These are phyloP conservation scores for Drosophila neonasuta DNA, from an alignment of 2,888 invertebrate species.

Conservation along the genomic window DNA sequence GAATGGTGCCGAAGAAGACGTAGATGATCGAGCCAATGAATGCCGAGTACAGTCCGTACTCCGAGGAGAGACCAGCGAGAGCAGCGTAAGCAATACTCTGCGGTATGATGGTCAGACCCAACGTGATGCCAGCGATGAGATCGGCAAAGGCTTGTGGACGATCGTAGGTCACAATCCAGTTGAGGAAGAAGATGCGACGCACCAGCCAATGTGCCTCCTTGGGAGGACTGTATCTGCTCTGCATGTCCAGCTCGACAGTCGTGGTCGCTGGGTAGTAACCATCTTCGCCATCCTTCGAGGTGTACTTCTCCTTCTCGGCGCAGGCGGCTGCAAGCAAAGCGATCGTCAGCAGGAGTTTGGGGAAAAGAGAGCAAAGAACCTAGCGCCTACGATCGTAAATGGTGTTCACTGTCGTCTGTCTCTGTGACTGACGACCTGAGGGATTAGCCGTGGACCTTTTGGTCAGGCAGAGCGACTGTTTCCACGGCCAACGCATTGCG, in stretches of 20 bases:
- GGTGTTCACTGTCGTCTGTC: slow-evolving; percentile 41
- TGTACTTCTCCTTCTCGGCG: slow-evolving; percentile 60
- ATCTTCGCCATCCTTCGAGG: slow-evolving; percentile 59
- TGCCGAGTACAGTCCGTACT: slow-evolving; percentile 96
- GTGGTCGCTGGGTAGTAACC: slow-evolving; percentile 44
- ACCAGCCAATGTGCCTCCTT: slow-evolving; percentile 72
- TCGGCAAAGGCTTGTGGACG: slow-evolving; percentile 89
- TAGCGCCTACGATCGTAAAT: slow-evolving; percentile 66
- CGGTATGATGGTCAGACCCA: slow-evolving; percentile 95
- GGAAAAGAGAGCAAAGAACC: background rate
- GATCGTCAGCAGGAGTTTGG: background rate
- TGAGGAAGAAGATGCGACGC: slow-evolving; percentile 83
- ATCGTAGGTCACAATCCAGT: slow-evolving; percentile 88
- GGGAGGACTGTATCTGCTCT: slow-evolving; percentile 66
- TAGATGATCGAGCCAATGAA: slow-evolving; percentile 95
- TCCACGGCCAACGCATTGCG: slow-evolving; percentile 73
- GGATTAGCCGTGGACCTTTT: slow-evolving; percentile 2
- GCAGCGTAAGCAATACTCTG: slow-evolving; percentile 96
- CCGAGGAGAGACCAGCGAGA: slow-evolving; percentile 91
- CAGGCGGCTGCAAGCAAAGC: slow-evolving; percentile 54
- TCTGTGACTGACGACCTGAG: background rate
- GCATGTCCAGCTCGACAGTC: slow-evolving; percentile 61
- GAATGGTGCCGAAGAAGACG: slow-evolving; percentile 92
- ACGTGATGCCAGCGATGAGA: slow-evolving; percentile 92
- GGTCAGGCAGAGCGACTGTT: slow-evolving; percentile 61